These are phyloP conservation scores for Scomberomorus guttatus DNA, from an alignment of 2,797 vertebrate species.

Conservation along the genomic window DNA sequence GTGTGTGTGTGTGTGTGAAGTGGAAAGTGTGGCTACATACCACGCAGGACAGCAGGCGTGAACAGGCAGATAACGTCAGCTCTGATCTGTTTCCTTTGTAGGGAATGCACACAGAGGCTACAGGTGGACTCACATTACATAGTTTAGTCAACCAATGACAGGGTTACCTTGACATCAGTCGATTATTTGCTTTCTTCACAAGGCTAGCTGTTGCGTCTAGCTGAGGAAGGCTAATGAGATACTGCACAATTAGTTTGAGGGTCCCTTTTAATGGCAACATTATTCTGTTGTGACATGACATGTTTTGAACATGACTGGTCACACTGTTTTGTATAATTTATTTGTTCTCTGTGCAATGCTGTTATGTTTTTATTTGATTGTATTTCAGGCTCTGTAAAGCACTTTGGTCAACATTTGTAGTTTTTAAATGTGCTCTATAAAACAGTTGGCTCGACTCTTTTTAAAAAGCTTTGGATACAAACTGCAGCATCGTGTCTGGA, in stretches of 20 bases:
- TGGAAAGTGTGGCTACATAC: slow-evolving; percentile 56
- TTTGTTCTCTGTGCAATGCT: too few relatives aligned
- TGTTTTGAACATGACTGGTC: too few relatives aligned
- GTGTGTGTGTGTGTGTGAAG: not conserved
- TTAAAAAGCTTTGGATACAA: not conserved
- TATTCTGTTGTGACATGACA: not conserved
- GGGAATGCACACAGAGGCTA: slow-evolving; percentile 41
- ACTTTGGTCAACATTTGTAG: too few relatives aligned
- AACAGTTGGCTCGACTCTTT: too few relatives aligned
- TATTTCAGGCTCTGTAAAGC: too few relatives aligned
- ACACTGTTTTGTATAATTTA: too few relatives aligned
- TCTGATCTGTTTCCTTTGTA: slow-evolving; percentile 30
- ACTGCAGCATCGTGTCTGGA: not conserved
- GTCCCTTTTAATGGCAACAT: not conserved
- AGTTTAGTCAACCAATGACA: slow-evolving; percentile 5
- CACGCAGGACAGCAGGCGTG: slow-evolving; percentile 53
- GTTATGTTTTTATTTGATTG: too few relatives aligned
- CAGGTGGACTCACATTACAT: slow-evolving; percentile 36
- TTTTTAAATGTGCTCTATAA: too few relatives aligned
- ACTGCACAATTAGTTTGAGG: not conserved
- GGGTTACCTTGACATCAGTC: slow-evolving; percentile 16
- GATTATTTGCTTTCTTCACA: slow-evolving; percentile 16
- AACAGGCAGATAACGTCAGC: slow-evolving; percentile 58
- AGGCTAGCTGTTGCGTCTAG: not conserved
- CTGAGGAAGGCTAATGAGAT: not conserved